Evolutionary conservation across 2,888 invertebrate species (phyloP), one percentile per base, ranked within the genome.

Genomic region (Prosapia bicincta): DNA sequence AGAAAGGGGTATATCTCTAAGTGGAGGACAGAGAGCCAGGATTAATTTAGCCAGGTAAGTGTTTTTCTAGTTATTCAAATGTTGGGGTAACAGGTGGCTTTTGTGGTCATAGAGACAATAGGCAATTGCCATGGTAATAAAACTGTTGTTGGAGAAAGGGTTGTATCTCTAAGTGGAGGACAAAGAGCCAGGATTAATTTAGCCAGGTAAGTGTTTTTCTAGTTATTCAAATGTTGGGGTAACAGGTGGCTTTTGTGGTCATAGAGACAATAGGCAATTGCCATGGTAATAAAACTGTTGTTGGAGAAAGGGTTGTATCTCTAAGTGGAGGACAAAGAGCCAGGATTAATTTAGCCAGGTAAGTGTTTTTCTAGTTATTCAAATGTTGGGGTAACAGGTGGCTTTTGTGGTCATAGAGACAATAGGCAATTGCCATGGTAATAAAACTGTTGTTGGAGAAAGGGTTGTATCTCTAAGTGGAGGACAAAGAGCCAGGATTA

Each of bases 321-420:
- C 87, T 96, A 15, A 94, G 94, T 80, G 96, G 96, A 79, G 93
- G 96, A 1, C 97, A 97, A 84, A 91, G 94, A 78, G 97, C 97
- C 0, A 88, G 95, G 72, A 84, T 89, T 38, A 86, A 86, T 79
- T 83, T 89, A 70, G 86, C 86, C 3, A 83, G 86, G 83, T 80
- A 83, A 83, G 5, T 78, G 28, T 74, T 30, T n/a, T n/a, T n/a
- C n/a, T n/a, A n/a, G n/a, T n/a, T n/a, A n/a, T n/a, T n/a, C n/a
- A n/a, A n/a, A n/a, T n/a, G n/a, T n/a, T n/a, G n/a, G n/a, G n/a
- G n/a, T n/a, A n/a, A n/a, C n/a, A n/a, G n/a, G n/a, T n/a, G n/a
- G n/a, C n/a, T n/a, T n/a, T n/a, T n/a, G n/a, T n/a, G n/a, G n/a
- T n/a, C n/a, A n/a, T n/a, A n/a, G n/a, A n/a, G n/a, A n/a, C n/a